These are phyloP conservation scores for Baryphthengus martii DNA, from an alignment of 2,113 vertebrate genomes.

Conservation along the genomic window DNA sequence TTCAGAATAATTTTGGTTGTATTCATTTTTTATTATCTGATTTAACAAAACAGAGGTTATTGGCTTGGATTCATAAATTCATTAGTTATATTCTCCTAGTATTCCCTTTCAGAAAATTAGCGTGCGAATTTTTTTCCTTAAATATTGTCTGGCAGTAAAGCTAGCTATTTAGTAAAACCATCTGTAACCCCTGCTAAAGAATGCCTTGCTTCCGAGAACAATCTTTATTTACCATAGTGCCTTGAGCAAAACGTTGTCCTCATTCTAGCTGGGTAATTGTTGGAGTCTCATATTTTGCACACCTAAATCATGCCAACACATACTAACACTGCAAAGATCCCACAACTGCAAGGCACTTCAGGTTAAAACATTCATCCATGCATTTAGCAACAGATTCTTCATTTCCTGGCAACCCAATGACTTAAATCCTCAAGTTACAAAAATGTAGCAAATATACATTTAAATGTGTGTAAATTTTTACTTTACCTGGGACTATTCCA, in stretches of 20 bases:
- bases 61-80: not conserved
- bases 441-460: not conserved
- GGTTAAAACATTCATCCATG: not conserved
- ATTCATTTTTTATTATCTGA: not conserved
- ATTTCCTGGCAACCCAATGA: not conserved
- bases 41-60: not conserved
- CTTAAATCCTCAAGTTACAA: not conserved
- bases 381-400: not conserved
- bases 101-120: not conserved
- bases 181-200: not conserved
- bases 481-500: slow-evolving; percentile 81
- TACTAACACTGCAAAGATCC: not conserved
- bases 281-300: slow-evolving; percentile 53
- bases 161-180: not conserved
- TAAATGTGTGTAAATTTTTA: not conserved
- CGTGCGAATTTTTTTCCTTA: not conserved
- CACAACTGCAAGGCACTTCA: not conserved
- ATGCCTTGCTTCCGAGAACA: not conserved
- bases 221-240: not conserved
- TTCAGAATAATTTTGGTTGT: not conserved
- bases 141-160: not conserved
- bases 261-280: not conserved
- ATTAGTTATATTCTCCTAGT: not conserved
- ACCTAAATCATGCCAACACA: slow-evolving; percentile 32
- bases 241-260: not conserved